phyloP scores from a whole-genome alignment of 1,140 invertebrate genomes.

The Drosophila jambulina region DNA sequence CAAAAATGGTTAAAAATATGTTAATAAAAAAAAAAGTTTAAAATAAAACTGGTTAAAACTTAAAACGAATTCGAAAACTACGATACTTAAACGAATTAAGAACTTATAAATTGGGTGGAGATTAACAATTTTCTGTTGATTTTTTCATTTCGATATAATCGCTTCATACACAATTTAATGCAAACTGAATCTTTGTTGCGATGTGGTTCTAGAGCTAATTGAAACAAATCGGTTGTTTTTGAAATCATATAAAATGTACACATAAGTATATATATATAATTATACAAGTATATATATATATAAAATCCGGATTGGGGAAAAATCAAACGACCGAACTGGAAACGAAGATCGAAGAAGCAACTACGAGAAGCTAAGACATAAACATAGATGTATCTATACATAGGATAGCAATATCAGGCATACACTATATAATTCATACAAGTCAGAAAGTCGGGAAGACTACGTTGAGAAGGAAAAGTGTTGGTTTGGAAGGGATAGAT shows the following conservation, averaged over 20 bases:
- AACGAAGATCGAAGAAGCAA: slow-evolving; percentile 55
- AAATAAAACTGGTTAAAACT: slow-evolving; percentile 47
- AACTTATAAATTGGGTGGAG: slow-evolving; percentile 83
- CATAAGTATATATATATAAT: slow-evolving; percentile 21
- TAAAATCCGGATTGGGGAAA: slow-evolving; percentile 15
- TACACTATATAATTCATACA: slow-evolving; percentile 19
- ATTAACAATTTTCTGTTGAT: slow-evolving; percentile 65
- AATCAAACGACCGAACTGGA: slow-evolving; percentile 51
- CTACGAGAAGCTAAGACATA: slow-evolving; percentile 37
- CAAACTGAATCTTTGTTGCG: slow-evolving; percentile 59
- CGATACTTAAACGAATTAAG: slow-evolving; percentile 63
- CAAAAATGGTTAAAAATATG: slow-evolving; percentile 21
- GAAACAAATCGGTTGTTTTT: slow-evolving; percentile 48
- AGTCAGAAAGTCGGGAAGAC: background rate
- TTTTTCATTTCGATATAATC: slow-evolving; percentile 44
- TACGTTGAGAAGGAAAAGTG: background rate
- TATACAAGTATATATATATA: slow-evolving; percentile 25
- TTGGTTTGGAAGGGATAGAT: slow-evolving; percentile 7
- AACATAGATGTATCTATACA: slow-evolving; percentile 36
- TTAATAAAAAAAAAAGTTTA: slow-evolving; percentile 22
- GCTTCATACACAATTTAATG: slow-evolving; percentile 38
- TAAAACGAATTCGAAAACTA: slow-evolving; percentile 58
- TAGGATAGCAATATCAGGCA: slow-evolving; percentile 36
- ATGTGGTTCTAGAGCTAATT: slow-evolving; percentile 58
- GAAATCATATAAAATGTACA: slow-evolving; percentile 47